phyloP scores from a whole-genome alignment of 1,140 invertebrate genomes.

The Tribolium madens region DNA sequence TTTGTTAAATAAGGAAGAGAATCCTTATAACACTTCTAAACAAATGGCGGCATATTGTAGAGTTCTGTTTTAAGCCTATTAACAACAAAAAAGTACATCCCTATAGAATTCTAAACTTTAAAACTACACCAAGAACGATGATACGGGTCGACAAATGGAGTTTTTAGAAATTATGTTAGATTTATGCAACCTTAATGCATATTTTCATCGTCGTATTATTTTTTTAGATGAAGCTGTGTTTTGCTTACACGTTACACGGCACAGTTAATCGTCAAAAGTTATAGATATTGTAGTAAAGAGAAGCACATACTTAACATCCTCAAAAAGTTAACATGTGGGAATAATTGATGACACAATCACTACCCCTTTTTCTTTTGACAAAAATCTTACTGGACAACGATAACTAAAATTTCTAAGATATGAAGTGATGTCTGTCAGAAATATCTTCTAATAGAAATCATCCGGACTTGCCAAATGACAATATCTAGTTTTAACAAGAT shows the following conservation, averaged over 20 bases:
- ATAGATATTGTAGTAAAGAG: constrained; percentile 43
- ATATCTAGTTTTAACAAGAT: constrained; percentile 61
- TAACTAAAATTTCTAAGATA: constrained; percentile 55
- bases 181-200: not conserved
- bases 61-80: not conserved
- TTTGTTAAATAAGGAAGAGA: constrained; percentile 42
- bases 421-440: constrained; percentile 41
- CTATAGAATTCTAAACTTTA: not conserved
- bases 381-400: constrained; percentile 55
- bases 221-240: not conserved
- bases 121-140: not conserved
- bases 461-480: constrained; percentile 44
- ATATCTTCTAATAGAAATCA: too few relatives aligned
- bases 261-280: constrained; percentile 43
- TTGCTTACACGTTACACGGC: not conserved
- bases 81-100: not conserved
- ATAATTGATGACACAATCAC: constrained; percentile 60
- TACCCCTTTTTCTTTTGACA: constrained; percentile 60
- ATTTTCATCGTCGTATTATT: not conserved
- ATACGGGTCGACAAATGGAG: not conserved
- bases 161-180: not conserved
- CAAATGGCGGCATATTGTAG: constrained; percentile 14
- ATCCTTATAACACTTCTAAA: constrained; percentile 31
- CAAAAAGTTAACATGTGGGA: constrained; percentile 49
- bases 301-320: constrained; percentile 41